Evolutionary conservation across 2,113 vertebrate genomes (phyloP).

Genomic region (Seriola rivoliana): DNA sequence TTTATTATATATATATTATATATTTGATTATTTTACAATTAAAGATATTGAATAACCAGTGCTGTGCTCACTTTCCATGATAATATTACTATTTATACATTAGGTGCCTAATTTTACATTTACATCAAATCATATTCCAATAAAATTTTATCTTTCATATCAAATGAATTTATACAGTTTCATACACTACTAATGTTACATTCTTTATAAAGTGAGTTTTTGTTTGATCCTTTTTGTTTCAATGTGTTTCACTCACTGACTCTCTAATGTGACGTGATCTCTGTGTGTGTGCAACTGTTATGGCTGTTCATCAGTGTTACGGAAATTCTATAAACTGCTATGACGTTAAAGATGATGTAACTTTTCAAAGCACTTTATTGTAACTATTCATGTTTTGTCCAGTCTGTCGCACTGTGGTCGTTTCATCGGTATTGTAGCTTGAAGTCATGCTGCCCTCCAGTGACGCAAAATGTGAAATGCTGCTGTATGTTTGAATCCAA

Average conservation of each 20-base stretch:
- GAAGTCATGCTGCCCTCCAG: slow-evolving; percentile 61
- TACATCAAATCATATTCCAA: neutral
- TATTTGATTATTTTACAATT: neutral
- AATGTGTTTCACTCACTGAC: neutral
- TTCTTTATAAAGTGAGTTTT: neutral
- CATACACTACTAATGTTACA: neutral
- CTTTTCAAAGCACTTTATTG: slow-evolving; percentile 23
- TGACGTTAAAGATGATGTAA: neutral
- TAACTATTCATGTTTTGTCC: neutral
- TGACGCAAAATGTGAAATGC: slow-evolving; percentile 33
- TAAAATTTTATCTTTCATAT: neutral
- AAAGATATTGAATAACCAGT: neutral
- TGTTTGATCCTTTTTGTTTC: neutral
- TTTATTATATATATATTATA: neutral
- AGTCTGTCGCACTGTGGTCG: rapidly evolving
- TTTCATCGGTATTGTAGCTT: neutral
- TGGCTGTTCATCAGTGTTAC: neutral
- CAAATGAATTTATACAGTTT: neutral
- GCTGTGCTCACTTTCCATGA: neutral
- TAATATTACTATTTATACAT: too few relatives aligned
- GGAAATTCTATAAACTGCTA: neutral
- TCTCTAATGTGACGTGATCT: neutral
- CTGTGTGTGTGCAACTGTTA: neutral
- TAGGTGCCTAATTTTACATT: too few relatives aligned
- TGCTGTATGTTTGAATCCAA: neutral